phyloP scores from a whole-genome alignment of 2,797 vertebrate species.

The Ficedula albicollis region DNA sequence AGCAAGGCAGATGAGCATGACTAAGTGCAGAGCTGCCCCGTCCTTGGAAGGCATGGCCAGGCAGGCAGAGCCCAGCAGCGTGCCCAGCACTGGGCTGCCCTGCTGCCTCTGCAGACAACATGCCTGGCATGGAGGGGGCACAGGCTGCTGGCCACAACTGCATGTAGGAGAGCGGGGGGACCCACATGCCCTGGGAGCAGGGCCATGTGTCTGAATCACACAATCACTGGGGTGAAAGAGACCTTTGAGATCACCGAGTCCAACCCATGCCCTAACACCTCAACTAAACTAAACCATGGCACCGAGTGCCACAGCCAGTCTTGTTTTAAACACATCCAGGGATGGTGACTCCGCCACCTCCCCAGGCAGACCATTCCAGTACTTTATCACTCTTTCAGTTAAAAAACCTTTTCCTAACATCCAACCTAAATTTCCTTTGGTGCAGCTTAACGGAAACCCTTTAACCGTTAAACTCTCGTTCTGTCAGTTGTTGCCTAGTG shows the following conservation, averaged over 20 bases:
- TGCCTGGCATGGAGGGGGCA: background rate
- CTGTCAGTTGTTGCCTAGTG: background rate
- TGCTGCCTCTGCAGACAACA: background rate
- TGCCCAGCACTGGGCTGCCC: background rate
- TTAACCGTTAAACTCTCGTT: background rate
- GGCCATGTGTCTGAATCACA: background rate
- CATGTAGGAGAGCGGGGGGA: background rate
- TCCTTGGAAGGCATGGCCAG: background rate
- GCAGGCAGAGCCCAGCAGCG: background rate
- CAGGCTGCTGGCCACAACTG: background rate
- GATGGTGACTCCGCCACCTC: background rate
- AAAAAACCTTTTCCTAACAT: background rate
- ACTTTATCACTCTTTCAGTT: background rate
- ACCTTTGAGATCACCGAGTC: background rate
- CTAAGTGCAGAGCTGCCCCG: background rate
- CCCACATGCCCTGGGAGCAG: background rate
- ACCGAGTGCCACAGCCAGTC: background rate
- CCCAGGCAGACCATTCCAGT: background rate
- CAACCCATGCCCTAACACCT: background rate
- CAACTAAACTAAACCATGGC: background rate
- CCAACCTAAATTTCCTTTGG: background rate
- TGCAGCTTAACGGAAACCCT: background rate
- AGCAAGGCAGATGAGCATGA: background rate
- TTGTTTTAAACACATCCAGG: background rate
- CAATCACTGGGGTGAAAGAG: background rate